Base-by-base conservation (phyloP, 2,797 vertebrate species). In the Pseudocheirus occidentalis region DNA sequence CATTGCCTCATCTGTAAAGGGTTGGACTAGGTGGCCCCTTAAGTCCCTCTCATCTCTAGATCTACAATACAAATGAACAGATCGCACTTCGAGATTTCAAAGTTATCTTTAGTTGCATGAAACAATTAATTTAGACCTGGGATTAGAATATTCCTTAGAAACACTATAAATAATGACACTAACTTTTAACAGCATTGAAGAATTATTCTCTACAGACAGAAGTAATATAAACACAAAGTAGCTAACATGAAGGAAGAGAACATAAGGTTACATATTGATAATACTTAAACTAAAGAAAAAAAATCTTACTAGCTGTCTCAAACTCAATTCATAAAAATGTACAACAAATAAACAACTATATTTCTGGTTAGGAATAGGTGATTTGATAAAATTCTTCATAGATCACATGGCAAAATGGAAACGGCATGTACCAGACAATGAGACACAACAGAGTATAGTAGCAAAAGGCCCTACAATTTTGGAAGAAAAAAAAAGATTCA, bases 321-420 rank as follows among this genome's bases (percentile, higher is more conserved):
- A 91, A 95, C 87, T 52, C 95, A 93, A 57, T 12, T 21, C 73
- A 96, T 96, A 93, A 92, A 92, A 50, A 91, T 92, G 66, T 21
- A 40, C 18, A 66, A 66, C 18, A 73, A 91, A 93, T 90, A 1
- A 93, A 27, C 40, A 55, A 90, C 1, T 12, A 46, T 55, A 90
- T 87, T 95, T 94, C 55, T 73, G 18, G 13, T 46, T 28, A 93
- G n/a, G 56, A 81, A 94, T 57, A 52, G 92, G 95, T 11, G 58
- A 2, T 94, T 56, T 95, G 27, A 55, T 14, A 91, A 28, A 92
- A 28, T 95, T 73, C 40, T 93, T 50, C 95, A 62, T 90, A 46
- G 53, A 94, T 89, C 52, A 90, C 0, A 7, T 50, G 55, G 92
- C 16, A 90, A 81, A 95, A 54, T 81, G 46, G 92, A 95, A 90